Base-by-base conservation (phyloP, 2,797 vertebrate species). In the Myripristis jacobus region DNA sequence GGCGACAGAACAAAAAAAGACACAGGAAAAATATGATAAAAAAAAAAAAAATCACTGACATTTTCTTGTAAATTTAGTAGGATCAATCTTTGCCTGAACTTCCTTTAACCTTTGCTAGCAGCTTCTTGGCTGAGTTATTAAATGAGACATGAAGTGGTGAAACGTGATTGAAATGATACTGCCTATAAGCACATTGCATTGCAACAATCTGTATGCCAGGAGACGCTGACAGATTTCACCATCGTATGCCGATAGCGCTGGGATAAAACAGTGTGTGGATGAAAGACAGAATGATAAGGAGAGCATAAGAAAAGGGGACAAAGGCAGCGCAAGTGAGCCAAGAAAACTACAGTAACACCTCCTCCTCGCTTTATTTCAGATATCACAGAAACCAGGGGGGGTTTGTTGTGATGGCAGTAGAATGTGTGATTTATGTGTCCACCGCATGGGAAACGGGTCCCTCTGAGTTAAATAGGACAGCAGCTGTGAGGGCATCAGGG, bases 11-110 rank as follows among this genome's bases (percentile, higher is more conserved):
- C 36, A 38, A 38, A 38, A 13, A n/a, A 13, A 36, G 19, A 4
- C 18, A 4, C 18, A 29, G 51, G 57, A 52, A 66, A 46, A 46
- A 53, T 58, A 69, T 54, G 54, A 46, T 21, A 36, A 36, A 56
- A 25, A 34, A 22, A 36, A 36, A 9, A 11, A 9, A 7, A 31
- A 18, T 13, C 38, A 51, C 66, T 60, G 65, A 80, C 53, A 75
- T 81, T 83, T 79, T 27, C 60, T 74, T 73, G 66, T 80, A 55
- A 75, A 78, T 83, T 83, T 65, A 65, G 58, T 50, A 64, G 71
- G 55, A 71, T 80, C 66, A 36, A 18, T 34, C 70, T 77, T 68
- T 69, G 69, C 56, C 67, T 69, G 50, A 41, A 55, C 6, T 57
- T 25, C 67, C 34, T 2, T 65, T 44, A 66, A 52, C 43, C 61